Evolutionary conservation across 2,888 invertebrate species (phyloP).

Genomic region (Pyralis farinalis): DNA sequence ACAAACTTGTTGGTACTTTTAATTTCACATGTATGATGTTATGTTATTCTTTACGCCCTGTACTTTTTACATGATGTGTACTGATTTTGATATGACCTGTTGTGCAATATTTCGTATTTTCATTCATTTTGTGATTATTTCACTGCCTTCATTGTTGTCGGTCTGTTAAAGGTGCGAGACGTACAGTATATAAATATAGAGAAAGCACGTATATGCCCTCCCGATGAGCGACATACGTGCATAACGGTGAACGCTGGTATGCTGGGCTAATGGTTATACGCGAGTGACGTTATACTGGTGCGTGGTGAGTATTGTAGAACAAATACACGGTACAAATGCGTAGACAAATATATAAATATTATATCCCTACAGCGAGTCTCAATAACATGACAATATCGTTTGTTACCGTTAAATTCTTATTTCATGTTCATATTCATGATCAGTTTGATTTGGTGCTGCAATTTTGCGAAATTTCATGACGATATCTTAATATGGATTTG

Average conservation of each 20-base stretch:
- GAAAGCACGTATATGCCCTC: conserved; percentile 25
- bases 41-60: conserved; percentile 13
- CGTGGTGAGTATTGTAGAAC: no score
- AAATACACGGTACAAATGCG: no score
- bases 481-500: no score
- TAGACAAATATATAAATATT: no score
- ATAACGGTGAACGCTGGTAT: conserved; percentile 10
- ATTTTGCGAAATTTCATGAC: no score
- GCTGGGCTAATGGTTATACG: no score
- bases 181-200: conserved; percentile 37
- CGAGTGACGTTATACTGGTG: no score
- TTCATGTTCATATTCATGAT: no score
- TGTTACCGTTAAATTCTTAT: no score
- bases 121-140: conserved; percentile 43
- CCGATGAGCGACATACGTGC: conserved; percentile 10
- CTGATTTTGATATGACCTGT: conserved; percentile 36
- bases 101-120: conserved; percentile 39
- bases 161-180: conserved; percentile 73
- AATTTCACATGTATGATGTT: conserved; percentile 3
- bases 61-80: conserved; percentile 18
- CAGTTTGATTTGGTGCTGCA: no score
- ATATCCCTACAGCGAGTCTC: no score
- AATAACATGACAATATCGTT: no score
- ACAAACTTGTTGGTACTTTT: neutral
- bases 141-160: conserved; percentile 61